Evolutionary conservation across 2,797 vertebrate species (phyloP), one percentile per base, ranked within the genome.

Genomic region (Phylloscopus collybita): DNA sequence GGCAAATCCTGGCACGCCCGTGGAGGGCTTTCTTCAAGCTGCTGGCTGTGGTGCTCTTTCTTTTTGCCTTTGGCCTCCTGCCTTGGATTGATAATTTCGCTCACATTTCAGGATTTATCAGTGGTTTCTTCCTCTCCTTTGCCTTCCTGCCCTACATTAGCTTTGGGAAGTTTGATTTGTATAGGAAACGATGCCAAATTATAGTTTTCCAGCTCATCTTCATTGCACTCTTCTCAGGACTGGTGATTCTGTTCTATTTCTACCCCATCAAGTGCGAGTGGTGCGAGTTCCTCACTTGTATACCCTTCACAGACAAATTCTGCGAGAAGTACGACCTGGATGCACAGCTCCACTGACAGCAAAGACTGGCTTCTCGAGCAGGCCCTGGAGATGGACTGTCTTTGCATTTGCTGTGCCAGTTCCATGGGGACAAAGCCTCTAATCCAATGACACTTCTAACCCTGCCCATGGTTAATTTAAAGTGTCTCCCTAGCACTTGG

Each of bases 51-150:
- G 99, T 99, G 92, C 98, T 99, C 85, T 99, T 99, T 98, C 99
- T 99, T 67, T 99, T 99, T 90, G 98, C 99, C 97, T 99, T 99
- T 11, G 99, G 99, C 53, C 98, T 99, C 95, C 97, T 99, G 97
- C 99, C 99, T 84, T 99, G 99, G 99, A 99, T 99, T 7, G 99
- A 99, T 98, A 99, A 99, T 95, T 99, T 99, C 2, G 99, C 99
- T 93, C 99, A 99, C 98, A 98, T 99, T 95, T 99, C 98, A 1
- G 99, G 99, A 97, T 99, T 99, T 96, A 94, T 99, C 97, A 99
- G 99, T 0, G 99, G 99, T 96, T 99, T 99, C 97, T 99, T 99
- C 98, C 98, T 99, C 75, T 99, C 99, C 78, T 99, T 99, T 70
- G 98, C 99, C 97, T 99, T 99, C 98, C 97, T 99, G 92, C 99